A percentile compares a stretch with the other conserved stretches of the same genome.
Evolutionary conservation across 2,113 vertebrate species (phyloP).

Genomic region (Myodes glareolus): DNA sequence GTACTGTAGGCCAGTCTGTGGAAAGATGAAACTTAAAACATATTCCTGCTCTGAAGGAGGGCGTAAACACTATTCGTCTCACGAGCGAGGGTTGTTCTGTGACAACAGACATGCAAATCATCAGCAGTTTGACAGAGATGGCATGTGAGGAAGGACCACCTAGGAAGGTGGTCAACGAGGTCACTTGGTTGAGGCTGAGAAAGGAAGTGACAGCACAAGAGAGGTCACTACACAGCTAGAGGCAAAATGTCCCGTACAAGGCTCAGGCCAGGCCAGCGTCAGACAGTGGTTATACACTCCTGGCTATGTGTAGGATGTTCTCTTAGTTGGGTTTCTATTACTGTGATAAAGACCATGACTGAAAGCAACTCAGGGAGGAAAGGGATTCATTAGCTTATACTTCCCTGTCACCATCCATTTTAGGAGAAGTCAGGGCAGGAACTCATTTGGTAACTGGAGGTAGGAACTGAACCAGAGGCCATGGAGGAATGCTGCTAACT

Average conservation of each 20-base stretch:
- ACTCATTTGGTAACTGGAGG: neutral
- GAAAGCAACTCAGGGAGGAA: neutral
- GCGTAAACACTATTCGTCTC: neutral
- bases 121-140: neutral
- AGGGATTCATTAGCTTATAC: no score
- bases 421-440: neutral
- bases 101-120: neutral
- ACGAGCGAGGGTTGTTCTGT: neutral
- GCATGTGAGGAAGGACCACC: accelerated
- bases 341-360: neutral
- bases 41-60: neutral
- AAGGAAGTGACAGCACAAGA: neutral
- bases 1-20: neutral
- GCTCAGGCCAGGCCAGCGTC: neutral
- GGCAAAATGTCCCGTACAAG: accelerated
- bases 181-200: neutral
- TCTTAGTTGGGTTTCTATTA: neutral
- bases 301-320: neutral
- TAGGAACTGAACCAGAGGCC: neutral
- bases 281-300: neutral
- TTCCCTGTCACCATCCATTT: neutral
- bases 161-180: neutral
- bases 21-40: neutral
- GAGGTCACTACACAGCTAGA: neutral
- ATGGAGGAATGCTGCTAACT: neutral